phyloP scores from a whole-genome alignment of 2,888 invertebrate genomes.

The Linnaemya vulpina region DNA sequence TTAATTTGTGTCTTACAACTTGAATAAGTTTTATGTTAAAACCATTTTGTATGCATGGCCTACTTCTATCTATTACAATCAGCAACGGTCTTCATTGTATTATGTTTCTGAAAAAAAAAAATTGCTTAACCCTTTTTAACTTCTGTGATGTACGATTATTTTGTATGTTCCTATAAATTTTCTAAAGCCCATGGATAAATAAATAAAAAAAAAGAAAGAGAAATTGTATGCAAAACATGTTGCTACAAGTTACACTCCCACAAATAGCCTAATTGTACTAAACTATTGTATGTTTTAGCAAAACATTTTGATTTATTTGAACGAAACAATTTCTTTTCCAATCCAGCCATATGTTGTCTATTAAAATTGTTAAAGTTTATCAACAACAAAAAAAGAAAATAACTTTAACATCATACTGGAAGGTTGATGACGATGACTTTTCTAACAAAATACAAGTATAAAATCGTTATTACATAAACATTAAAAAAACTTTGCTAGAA shows the following conservation, averaged over 20 bases:
- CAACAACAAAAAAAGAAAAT: slow-evolving; percentile 4
- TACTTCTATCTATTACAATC: slow-evolving; percentile 23
- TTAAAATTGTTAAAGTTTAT: slow-evolving; percentile 57
- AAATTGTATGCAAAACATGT: slow-evolving; percentile 45
- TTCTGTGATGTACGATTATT: not conserved
- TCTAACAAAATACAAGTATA: slow-evolving; percentile 35
- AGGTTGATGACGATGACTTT: slow-evolving; percentile 36
- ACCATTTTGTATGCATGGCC: slow-evolving; percentile 6
- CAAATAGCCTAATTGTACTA: slow-evolving; percentile 53
- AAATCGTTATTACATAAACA: slow-evolving; percentile 14
- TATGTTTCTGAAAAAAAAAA: not conserved
- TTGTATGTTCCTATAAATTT: slow-evolving; percentile 15
- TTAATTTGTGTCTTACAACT: slow-evolving; percentile 3
- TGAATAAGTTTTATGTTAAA: not conserved
- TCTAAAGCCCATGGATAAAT: not conserved
- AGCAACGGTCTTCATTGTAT: slow-evolving; percentile 18
- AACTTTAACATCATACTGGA: slow-evolving; percentile 12
- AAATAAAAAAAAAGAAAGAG: slow-evolving; percentile 12
- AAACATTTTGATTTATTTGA: slow-evolving; percentile 62
- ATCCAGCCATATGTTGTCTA: slow-evolving; percentile 63
- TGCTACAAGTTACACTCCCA: slow-evolving; percentile 22
- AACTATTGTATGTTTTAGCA: slow-evolving; percentile 51
- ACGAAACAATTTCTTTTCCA: slow-evolving; percentile 12
- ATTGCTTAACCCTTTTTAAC: slow-evolving; percentile 19
- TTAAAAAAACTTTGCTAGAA: not conserved